phyloP scores from a whole-genome alignment of 1,140 invertebrate species.

The Atta texana region DNA sequence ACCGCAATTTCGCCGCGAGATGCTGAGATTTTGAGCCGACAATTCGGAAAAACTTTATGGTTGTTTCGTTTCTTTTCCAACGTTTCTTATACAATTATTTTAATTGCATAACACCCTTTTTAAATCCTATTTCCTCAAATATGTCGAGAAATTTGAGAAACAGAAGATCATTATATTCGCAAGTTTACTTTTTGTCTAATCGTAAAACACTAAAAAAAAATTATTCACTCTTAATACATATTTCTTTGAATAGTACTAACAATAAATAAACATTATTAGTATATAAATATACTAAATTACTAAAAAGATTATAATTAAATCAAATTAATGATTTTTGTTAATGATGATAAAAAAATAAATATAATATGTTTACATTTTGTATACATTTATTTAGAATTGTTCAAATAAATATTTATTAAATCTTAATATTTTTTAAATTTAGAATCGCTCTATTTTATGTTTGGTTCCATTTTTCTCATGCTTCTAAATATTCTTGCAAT shows the following conservation, averaged over 20 bases:
- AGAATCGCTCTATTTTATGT: neutral
- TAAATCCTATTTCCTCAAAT: neutral
- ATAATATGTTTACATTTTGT: no score
- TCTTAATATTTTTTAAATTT: no score
- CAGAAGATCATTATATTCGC: neutral
- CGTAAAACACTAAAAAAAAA: no score
- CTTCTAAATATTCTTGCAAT: neutral
- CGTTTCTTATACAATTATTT: slow-evolving; percentile 16
- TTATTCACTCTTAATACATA: no score
- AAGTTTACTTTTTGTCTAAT: neutral
- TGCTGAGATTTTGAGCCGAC: slow-evolving; percentile 19
- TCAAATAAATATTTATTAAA: no score
- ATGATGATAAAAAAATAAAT: no score
- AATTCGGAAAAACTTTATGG: slow-evolving; percentile 14
- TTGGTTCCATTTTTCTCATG: neutral
- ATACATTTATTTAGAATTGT: no score
- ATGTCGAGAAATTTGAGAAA: neutral
- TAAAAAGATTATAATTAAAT: no score
- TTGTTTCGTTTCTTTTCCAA: neutral
- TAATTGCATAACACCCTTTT: slow-evolving; percentile 17
- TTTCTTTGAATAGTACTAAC: no score
- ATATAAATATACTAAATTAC: no score
- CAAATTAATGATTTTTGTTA: no score
- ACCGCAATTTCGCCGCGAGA: neutral
- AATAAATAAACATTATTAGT: no score